These are phyloP conservation scores for Oreochromis grahami DNA, from an alignment of 2,797 vertebrate genomes.

Conservation along the genomic window DNA sequence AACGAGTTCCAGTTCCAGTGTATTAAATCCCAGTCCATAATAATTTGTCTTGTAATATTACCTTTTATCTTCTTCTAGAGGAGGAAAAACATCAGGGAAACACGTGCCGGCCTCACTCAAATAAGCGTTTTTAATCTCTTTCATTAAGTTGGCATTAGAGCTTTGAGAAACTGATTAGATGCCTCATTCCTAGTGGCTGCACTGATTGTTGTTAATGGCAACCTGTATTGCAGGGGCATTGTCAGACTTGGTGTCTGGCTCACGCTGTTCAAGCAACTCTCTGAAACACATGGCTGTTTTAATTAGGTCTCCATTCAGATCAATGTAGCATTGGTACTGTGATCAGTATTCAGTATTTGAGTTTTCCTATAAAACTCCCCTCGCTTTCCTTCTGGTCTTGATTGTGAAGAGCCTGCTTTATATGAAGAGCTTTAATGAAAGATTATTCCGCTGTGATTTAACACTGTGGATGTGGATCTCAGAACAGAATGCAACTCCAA, in stretches of 20 bases:
- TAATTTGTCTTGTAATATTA: slow-evolving; percentile 16
- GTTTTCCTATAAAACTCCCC: not conserved
- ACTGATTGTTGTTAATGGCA: slow-evolving; percentile 66
- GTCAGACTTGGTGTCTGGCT: slow-evolving; percentile 3
- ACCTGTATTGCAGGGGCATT: slow-evolving; percentile 47
- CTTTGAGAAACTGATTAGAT: slow-evolving; percentile 67
- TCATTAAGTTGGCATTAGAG: slow-evolving; percentile 65
- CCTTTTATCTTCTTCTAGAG: slow-evolving; percentile 22
- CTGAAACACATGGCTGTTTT: slow-evolving; percentile 35
- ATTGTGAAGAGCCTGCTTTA: slow-evolving; percentile 41
- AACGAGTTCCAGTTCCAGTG: slow-evolving; percentile 4
- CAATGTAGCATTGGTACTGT: slow-evolving; percentile 9
- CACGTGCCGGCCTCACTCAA: slow-evolving; percentile 27
- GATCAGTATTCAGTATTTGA: slow-evolving; percentile 39
- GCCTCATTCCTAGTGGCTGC: slow-evolving; percentile 43
- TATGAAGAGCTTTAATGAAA: slow-evolving; percentile 34
- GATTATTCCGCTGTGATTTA: slow-evolving; percentile 18
- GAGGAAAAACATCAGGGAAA: slow-evolving; percentile 24
- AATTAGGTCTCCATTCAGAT: slow-evolving; percentile 55
- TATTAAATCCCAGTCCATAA: slow-evolving; percentile 6
- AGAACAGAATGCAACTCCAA: not conserved
- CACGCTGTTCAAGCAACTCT: not conserved
- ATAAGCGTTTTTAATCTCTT: slow-evolving; percentile 60
- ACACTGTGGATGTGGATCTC: not conserved
- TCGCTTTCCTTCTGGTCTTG: slow-evolving; percentile 13